These are phyloP conservation scores for Lithophane leautieri DNA, from an alignment of 2,888 invertebrate species.

Conservation along the genomic window DNA sequence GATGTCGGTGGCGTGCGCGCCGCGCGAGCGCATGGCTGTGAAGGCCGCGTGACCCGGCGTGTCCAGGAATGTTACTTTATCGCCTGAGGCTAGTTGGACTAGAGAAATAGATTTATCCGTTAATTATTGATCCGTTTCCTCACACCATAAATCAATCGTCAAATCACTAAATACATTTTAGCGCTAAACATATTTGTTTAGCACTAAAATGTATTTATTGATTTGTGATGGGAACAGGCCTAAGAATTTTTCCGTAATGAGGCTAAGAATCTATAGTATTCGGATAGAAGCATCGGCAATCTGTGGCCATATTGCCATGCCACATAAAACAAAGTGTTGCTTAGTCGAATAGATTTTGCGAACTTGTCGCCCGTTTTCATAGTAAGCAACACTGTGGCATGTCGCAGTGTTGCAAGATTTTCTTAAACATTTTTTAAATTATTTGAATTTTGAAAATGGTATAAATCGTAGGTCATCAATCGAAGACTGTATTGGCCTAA, in stretches of 20 bases:
- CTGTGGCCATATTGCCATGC: neutral
- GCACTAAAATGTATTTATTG: neutral
- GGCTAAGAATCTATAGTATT: neutral
- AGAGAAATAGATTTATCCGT: neutral
- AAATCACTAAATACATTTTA: too few species aligned
- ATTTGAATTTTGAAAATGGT: too few species aligned
- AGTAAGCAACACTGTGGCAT: neutral
- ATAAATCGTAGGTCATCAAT: neutral
- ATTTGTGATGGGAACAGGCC: neutral
- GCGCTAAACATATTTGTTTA: too few species aligned
- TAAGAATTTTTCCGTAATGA: neutral
- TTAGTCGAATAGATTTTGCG: neutral
- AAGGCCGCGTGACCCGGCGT: conserved; percentile 99
- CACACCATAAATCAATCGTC: neutral
- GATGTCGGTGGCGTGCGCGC: conserved; percentile 98
- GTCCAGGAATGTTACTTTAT: conserved; percentile 97
- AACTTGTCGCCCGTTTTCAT: neutral
- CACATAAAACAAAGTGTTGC: neutral
- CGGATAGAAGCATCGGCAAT: neutral
- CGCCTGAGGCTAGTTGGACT: conserved; percentile 91
- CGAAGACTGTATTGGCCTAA: neutral
- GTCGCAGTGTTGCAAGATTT: neutral
- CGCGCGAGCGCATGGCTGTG: conserved; percentile 97
- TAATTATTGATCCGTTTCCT: neutral
- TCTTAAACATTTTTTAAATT: too few species aligned